Evolutionary conservation across 2,888 invertebrate genomes (phyloP).

Genomic region (Eupelmus urozonus): DNA sequence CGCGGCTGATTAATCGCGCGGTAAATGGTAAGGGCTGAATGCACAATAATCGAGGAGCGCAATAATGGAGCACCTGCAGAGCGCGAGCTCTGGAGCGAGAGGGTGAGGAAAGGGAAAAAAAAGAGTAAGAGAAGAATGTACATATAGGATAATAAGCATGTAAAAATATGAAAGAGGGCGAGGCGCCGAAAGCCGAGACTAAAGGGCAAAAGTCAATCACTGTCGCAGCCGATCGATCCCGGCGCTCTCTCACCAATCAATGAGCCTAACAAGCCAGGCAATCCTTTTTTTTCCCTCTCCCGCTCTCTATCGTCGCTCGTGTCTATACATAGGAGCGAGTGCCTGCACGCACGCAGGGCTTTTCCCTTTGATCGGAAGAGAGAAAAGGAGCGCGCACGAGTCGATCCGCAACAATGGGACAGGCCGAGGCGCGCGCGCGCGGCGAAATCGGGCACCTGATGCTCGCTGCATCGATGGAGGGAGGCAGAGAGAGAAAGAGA

Average conservation of each 20-base stretch:
- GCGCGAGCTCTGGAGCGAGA: neutral
- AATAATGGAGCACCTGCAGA: slow-evolving; percentile 15
- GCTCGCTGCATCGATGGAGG: slow-evolving; percentile 20
- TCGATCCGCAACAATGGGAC: slow-evolving; percentile 55
- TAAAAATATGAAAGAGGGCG: slow-evolving; percentile 34
- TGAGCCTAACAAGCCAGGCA: slow-evolving; percentile 60
- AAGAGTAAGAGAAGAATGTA: neutral
- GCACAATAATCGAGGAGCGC: too few relatives aligned
- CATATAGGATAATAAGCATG: slow-evolving; percentile 36
- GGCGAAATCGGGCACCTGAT: slow-evolving; percentile 60
- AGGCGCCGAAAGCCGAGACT: slow-evolving; percentile 41
- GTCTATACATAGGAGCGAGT: neutral
- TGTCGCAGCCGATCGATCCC: slow-evolving; percentile 50
- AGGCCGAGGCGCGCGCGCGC: slow-evolving; percentile 61
- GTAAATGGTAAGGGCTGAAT: too few relatives aligned
- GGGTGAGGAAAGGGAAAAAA: neutral
- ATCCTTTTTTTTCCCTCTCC: slow-evolving; percentile 56
- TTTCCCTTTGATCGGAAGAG: too few relatives aligned
- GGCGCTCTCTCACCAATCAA: slow-evolving; percentile 49
- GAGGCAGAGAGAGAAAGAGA: slow-evolving; percentile 6
- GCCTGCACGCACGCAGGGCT: too few relatives aligned
- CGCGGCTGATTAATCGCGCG: too few relatives aligned
- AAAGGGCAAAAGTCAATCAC: slow-evolving; percentile 63
- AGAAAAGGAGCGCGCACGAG: slow-evolving; percentile 47
- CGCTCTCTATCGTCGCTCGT: neutral